These are phyloP conservation scores for Camponotus vicinus DNA, from an alignment of 1,140 invertebrate species.

Conservation along the genomic window DNA sequence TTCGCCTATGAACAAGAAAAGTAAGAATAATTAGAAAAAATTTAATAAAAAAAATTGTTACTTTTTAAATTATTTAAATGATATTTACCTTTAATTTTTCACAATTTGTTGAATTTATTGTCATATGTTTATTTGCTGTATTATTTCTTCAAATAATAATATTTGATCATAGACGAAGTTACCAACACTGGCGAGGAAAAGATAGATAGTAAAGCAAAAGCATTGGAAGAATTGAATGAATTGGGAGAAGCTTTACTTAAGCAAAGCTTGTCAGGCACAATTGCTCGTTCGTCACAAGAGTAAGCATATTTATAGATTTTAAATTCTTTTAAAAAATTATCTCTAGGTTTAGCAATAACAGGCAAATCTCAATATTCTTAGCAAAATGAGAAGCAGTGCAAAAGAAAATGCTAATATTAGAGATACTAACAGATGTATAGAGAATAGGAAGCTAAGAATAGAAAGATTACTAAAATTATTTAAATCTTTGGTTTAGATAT, in stretches of 20 bases:
- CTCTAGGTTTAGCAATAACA: too few relatives aligned
- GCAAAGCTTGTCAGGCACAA: constrained; percentile 89
- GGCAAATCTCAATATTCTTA: background rate
- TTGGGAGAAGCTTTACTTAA: constrained; percentile 91
- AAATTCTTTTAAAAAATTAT: background rate
- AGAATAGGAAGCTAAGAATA: too few relatives aligned
- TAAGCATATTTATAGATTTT: constrained; percentile 18
- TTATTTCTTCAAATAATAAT: constrained; percentile 18
- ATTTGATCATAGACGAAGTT: constrained; percentile 56
- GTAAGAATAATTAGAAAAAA: constrained; percentile 60
- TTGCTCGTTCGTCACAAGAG: constrained; percentile 75
- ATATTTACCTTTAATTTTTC: background rate
- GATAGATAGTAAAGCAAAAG: constrained; percentile 86
- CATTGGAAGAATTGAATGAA: constrained; percentile 91
- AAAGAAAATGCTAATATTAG: too few relatives aligned
- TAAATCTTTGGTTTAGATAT: too few relatives aligned
- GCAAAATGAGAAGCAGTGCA: too few relatives aligned
- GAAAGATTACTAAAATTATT: too few relatives aligned
- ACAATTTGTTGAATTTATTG: background rate
- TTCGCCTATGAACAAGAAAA: constrained; percentile 73
- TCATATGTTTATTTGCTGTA: background rate
- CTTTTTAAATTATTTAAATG: background rate
- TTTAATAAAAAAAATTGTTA: background rate
- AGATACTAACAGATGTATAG: too few relatives aligned
- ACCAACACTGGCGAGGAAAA: constrained; percentile 68